Percentiles rank a stretch among this genome's conserved stretches.
These are phyloP conservation scores for Eidolon dupreanum DNA, from an alignment of 2,797 vertebrate species.

Conservation along the genomic window DNA sequence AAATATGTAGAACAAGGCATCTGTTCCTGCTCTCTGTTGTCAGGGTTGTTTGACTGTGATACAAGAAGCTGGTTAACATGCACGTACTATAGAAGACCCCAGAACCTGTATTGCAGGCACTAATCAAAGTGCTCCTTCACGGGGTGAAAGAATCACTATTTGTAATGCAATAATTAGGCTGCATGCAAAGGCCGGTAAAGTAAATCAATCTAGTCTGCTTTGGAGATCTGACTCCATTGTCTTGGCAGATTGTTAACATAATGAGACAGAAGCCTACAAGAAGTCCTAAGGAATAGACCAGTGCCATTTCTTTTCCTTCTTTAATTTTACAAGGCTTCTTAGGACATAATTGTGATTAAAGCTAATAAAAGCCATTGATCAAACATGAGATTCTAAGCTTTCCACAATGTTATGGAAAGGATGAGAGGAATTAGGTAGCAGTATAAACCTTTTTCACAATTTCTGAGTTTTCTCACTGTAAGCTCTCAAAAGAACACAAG, in stretches of 20 bases:
- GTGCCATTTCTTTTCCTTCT: conserved; percentile 67
- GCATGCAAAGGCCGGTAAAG: conserved; percentile 91
- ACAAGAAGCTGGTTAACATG: conserved; percentile 85
- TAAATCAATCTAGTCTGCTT: conserved; percentile 90
- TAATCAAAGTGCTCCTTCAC: conserved; percentile 87
- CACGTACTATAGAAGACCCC: conserved; percentile 81
- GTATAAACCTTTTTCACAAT: conserved; percentile 67
- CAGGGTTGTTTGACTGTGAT: conserved; percentile 74
- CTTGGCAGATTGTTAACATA: conserved; percentile 87
- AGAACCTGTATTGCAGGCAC: conserved; percentile 85
- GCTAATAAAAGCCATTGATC: conserved; percentile 75
- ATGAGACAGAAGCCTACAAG: conserved; percentile 85
- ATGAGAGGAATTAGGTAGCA: conserved; percentile 70
- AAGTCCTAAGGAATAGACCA: conserved; percentile 80
- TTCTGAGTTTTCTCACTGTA: conserved; percentile 80
- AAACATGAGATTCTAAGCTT: conserved; percentile 78
- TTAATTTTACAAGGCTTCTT: conserved; percentile 82
- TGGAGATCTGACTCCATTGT: conserved; percentile 87
- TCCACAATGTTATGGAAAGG: conserved; percentile 82
- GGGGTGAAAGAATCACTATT: conserved; percentile 91
- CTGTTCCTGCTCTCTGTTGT: conserved; percentile 53
- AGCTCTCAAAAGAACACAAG: conserved; percentile 72
- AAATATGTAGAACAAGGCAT: conserved; percentile 40
- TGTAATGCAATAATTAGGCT: conserved; percentile 93
- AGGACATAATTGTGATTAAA: conserved; percentile 83